Base-by-base conservation (phyloP, 2,888 invertebrate genomes). In the Andrena hattorfiana region DNA sequence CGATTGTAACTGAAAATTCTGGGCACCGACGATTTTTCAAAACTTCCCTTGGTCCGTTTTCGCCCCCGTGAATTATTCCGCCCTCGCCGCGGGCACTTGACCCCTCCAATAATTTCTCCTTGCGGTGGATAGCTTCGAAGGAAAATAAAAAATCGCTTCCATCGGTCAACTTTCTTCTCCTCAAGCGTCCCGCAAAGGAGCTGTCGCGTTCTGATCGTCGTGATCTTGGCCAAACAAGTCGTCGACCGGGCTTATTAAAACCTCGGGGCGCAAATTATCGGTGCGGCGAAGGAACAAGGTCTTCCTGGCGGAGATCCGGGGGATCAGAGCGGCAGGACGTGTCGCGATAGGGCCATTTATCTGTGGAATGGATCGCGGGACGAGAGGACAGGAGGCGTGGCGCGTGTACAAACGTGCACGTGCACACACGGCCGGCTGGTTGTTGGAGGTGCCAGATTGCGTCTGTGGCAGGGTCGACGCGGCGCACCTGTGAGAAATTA, bases 401-500 rank as follows among this genome's bases (percentile, higher is more conserved):
- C 63, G 56, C 64, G 71, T 10, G 51, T 68, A 35, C 56, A 49
- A 63, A 60, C 68, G 63, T 60, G 67, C 51, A 35, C 59, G 76
- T 64, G 48, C 42, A 71, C 48, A 48, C 42, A 64, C 68, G 56
- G 59, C 56, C 51, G 74, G 23, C 69, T 51, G 64, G 66, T 81
- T 76, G 74, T 72, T 76, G 83, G 84, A 85, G 85, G 85, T 89
- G 87, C 81, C 89, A 86, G 89, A 87, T 89, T 88, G 85, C 82
- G 87, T 85, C 74, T 82, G 51, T 63, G 81, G 16, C 80, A 59
- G 81, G 72, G 66, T 76, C 84, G 83, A 71, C 82, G 82, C 66
- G 83, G 76, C 81, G 78, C 87, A 83, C 85, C 85, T 85, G 87
- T 90, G 90, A 90, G 89, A 89, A 90, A 92, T 91, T 91, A 89